phyloP scores from a whole-genome alignment of 2,797 vertebrate species.

The Anableps anableps region DNA sequence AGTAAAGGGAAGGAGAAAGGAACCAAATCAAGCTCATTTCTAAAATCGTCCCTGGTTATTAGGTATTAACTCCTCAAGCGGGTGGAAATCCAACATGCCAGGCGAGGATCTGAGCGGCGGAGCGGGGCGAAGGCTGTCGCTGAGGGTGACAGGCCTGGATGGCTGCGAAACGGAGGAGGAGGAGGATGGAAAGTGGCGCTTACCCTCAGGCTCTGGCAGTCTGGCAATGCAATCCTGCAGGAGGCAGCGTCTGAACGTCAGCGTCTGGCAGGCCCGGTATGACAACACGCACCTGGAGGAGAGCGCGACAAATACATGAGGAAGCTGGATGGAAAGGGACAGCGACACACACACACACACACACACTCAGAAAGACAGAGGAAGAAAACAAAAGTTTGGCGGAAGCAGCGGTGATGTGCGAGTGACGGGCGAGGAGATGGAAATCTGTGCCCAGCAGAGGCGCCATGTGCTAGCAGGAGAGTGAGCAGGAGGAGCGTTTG shows the following conservation, averaged over 20 bases:
- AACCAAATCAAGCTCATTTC: constrained; percentile 19
- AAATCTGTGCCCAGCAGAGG: constrained; percentile 62
- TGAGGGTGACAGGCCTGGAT: constrained; percentile 61
- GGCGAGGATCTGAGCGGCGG: constrained; percentile 36
- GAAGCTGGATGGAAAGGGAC: constrained; percentile 48
- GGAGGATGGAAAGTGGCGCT: constrained; percentile 64
- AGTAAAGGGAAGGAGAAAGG: neutral
- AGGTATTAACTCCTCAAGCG: constrained; percentile 22
- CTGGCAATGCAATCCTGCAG: constrained; percentile 93
- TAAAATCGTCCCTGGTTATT: constrained; percentile 13
- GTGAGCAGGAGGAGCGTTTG: constrained; percentile 43
- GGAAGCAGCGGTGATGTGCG: constrained; percentile 40
- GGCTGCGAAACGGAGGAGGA: constrained; percentile 59
- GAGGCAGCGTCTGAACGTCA: constrained; percentile 93
- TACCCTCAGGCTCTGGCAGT: constrained; percentile 91
- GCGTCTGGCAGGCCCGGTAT: constrained; percentile 94
- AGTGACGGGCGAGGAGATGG: constrained; percentile 47
- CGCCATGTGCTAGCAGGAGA: constrained; percentile 31
- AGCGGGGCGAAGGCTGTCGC: constrained; percentile 37
- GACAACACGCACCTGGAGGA: constrained; percentile 92
- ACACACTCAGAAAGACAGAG: constrained; percentile 22
- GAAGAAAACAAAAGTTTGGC: constrained; percentile 36
- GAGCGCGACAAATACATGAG: constrained; percentile 59
- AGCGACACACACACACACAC: constrained; percentile 18
- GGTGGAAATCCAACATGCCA: constrained; percentile 27